Base-by-base conservation (phyloP, 2,888 invertebrate genomes). In the Blastobasis lacticolella region DNA sequence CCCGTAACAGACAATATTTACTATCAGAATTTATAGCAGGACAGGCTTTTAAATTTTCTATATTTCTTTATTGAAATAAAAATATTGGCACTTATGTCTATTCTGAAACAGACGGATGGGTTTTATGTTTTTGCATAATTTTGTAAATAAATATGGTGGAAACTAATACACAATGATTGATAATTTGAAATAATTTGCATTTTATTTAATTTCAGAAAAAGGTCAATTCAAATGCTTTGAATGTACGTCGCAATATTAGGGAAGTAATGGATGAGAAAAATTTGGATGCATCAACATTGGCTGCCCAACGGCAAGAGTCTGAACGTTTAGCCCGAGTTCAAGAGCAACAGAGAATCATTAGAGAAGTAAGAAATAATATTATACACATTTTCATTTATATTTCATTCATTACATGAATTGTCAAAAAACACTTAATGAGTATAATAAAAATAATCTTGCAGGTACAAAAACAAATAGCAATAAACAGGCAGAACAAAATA, bases 211-310 rank as follows among this genome's bases (percentile, higher is more conserved):
- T 79, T 7, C 73, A 89, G 84, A 90, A 87, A 66, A 84, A 88
- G 58, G 59, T 61, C 6, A 87, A 84, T 56, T 57, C 77, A 8
- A 85, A 75, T 69, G 81, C 89, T 60, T 67, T 90, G 10, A 94
- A 94, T 76, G 90, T 96, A 70, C 89, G 97, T 44, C 91, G 95
- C 56, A 97, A 97, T 71, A 97, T 97, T 63, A 91, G 97, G 52
- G 97, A 97, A 83, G 97, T 98, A 6, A 94, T 97, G 92, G 95
- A 95, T 70, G 97, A 97, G 69, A 95, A 95, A 57, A 95, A 97
- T 72, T 82, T 98, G 57, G 98, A 98, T 73, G 95, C 95, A 57
- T 95, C 96, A 9, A 98, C 98, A 3, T 81, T 97, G 50, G 94
- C 94, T 37, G 98, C 98, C 0, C 98, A 98, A 76, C 89, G 96